A percentile compares a stretch with the other conserved stretches of the same genome.
Conservation (phyloP, 2,797 vertebrate species). For the Mallotus villosus region DNA sequence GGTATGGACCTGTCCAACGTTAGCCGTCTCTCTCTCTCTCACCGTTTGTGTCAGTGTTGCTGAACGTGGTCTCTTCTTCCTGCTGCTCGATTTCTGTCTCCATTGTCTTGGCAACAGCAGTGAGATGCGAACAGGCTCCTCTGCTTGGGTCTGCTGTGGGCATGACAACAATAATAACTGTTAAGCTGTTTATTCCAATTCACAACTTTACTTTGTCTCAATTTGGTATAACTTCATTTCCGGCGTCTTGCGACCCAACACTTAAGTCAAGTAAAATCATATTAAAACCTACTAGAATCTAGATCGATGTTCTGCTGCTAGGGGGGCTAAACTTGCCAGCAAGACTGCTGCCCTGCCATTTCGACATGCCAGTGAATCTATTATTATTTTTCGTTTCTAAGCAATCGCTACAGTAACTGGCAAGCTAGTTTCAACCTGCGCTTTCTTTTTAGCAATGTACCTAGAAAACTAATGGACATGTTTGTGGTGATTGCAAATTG, state of each 20-base stretch:
- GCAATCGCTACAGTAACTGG: too few species aligned
- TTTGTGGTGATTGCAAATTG: too few species aligned
- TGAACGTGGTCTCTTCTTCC: slow-evolving; percentile 87
- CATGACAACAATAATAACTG: slow-evolving; percentile 4
- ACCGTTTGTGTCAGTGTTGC: slow-evolving; percentile 96
- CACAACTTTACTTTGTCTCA: not conserved
- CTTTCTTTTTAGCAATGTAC: too few species aligned
- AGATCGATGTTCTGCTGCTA: not conserved
- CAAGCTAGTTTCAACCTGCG: not conserved
- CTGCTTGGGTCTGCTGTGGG: slow-evolving; percentile 48
- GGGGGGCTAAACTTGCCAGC: too few species aligned
- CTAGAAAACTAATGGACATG: too few species aligned
- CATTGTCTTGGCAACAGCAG: slow-evolving; percentile 79
- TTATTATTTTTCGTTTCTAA: too few species aligned
- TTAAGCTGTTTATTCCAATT: not conserved
- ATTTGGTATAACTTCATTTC: too few species aligned
- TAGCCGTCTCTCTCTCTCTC: slow-evolving; percentile 42
- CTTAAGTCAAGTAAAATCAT: not conserved
- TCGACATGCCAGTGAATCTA: too few species aligned
- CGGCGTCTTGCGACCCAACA: not conserved
- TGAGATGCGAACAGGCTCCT: slow-evolving; percentile 67
- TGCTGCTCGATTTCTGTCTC: slow-evolving; percentile 94
- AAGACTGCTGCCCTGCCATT: too few species aligned
- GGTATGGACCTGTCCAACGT: not conserved
- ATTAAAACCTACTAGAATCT: not conserved